Base-by-base conservation (phyloP, 2,797 vertebrate species). In the Gephyroberyx darwinii region DNA sequence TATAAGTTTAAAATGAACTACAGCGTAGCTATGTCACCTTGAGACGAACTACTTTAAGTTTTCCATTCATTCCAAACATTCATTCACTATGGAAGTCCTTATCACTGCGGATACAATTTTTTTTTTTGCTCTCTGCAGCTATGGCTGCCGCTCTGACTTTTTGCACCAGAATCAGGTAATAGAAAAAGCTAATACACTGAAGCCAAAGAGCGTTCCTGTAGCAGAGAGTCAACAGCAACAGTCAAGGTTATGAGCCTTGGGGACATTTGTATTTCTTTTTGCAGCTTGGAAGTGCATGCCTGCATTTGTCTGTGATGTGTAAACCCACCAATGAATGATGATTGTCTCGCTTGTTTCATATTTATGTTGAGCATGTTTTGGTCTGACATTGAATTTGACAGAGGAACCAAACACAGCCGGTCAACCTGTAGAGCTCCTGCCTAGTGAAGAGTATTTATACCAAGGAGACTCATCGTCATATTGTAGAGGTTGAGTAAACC, bases 21-120 rank as follows among this genome's bases (percentile, higher is more conserved):
- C 8, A 53, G 61, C 12, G 6, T 4, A 26, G 53, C 65, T 74
- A 74, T 75, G 69, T 82, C 71, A 82, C 69, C 59, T 80, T 75
- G 52, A 83, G 68, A 81, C 68, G 61, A 87, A 77, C 76, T 73
- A 56, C 10, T 16, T 41, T 7, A 66, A 78, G 31, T 35, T 41
- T 12, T 10, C 62, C 67, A 26, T 26, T 26, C 26, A 26, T 26
- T 26, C 26, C 26, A 26, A 26, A 26, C 26, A 67, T 79, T 73
- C 10, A 65, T 69, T 77, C 60, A 51, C 37, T 1, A 52, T 17
- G 31, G 37, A 73, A 61, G 62, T 68, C 33, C 58, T 82, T 79
- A 78, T 84, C 78, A 53, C 7, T 31, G 19, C 31, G 9, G 67
- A 71, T 39, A 22, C 26, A 57, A 58, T 60, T 26, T 64, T 66